Evolutionary conservation across 2,797 vertebrate genomes (phyloP).

Genomic region (Epinephelus coioides): DNA sequence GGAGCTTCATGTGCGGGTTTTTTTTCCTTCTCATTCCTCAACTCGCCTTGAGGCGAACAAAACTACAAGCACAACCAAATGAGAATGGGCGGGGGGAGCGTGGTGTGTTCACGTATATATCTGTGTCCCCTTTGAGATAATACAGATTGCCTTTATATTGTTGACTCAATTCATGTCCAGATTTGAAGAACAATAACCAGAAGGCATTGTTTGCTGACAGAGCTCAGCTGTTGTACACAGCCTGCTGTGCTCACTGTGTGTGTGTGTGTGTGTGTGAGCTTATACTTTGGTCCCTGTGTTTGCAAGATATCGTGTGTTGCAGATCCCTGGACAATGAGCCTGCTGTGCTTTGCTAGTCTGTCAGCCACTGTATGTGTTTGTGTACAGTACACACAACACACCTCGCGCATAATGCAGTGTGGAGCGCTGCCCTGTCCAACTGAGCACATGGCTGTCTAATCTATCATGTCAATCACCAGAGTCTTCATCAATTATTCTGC

Average conservation of each 20-base stretch:
- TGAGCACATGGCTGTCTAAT: constrained; percentile 31
- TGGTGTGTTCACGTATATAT: constrained; percentile 1
- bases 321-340: constrained; percentile 54
- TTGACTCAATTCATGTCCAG: constrained; percentile 39
- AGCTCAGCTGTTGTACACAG: constrained; percentile 35
- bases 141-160: constrained; percentile 37
- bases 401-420: constrained; percentile 18
- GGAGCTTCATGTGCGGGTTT: neutral
- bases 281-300: constrained; percentile 51
- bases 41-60: constrained; percentile 10
- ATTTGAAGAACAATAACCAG: constrained; percentile 40
- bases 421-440: constrained; percentile 10
- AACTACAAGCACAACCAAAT: constrained; percentile 31
- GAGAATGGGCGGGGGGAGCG: neutral
- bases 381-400: constrained; percentile 47
- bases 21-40: neutral
- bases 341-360: constrained; percentile 63
- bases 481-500: constrained; percentile 56
- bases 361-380: constrained; percentile 55
- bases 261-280: constrained; percentile 23
- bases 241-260: constrained; percentile 9
- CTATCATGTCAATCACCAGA: constrained; percentile 66
- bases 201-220: constrained; percentile 50
- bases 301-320: constrained; percentile 46
- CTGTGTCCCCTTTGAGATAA: constrained; percentile 23